Percentiles rank a stretch among this genome's conserved stretches.
Conservation (phyloP, 2,888 invertebrate species). For the Galerucella pusilla region DNA sequence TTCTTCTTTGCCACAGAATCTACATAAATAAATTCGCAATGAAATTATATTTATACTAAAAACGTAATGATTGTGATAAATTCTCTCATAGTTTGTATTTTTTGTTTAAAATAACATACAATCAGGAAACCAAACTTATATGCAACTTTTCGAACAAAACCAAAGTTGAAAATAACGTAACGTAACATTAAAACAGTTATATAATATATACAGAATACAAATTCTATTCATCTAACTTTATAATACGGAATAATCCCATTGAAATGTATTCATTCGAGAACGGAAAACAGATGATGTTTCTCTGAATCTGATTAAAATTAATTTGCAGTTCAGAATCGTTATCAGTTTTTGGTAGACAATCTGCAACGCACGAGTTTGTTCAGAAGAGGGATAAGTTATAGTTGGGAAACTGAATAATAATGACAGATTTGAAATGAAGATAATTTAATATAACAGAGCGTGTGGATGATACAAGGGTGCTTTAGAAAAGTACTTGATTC, state of each 20-base stretch:
- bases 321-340: constrained; percentile 1
- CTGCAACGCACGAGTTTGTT: not conserved
- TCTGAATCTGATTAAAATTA: constrained; percentile 19
- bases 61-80: not conserved
- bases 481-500: no score
- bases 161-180: not conserved
- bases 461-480: no score
- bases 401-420: not conserved
- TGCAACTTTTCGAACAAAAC: not conserved
- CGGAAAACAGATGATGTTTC: constrained; percentile 17
- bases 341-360: constrained; percentile 2
- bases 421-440: no score
- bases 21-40: no score
- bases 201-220: constrained; percentile 5
- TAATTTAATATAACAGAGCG: no score
- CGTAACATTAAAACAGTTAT: not conserved
- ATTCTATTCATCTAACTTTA: constrained; percentile 15
- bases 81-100: not conserved
- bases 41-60: no score
- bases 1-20: no score
- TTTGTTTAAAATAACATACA: not conserved
- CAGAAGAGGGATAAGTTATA: constrained; percentile 4
- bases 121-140: not conserved
- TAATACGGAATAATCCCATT: constrained; percentile 13
- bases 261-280: constrained; percentile 16